Base-by-base conservation (phyloP, 2,797 vertebrate genomes). In the Xerus rutilus region DNA sequence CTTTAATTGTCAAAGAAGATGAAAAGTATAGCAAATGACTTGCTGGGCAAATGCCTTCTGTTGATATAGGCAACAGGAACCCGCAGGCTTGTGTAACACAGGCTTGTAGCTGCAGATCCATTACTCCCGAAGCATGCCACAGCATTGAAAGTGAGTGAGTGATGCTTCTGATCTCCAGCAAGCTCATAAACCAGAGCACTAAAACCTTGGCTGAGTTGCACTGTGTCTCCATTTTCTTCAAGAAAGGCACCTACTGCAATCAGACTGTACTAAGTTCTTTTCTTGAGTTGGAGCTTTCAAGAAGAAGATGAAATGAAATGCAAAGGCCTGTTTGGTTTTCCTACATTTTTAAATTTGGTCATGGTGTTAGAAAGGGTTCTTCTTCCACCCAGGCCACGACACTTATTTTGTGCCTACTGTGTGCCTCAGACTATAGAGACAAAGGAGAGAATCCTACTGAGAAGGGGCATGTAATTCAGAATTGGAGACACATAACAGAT, bases 1-100 rank as follows among this genome's bases (percentile, higher is more conserved):
- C 86, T 82, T 92, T 95, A 91, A 94, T 95, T 96, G 96, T 97
- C 91, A 93, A 95, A 77, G 86, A 93, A 94, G 94, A 94, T 81
- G 84, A 95, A 94, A 94, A 93, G 86, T 86, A 52, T 52, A 52
- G 72, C 82, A 89, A 69, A 62, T 43, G 76, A 15, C 57, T 89
- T 69, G 64, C 86, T 64, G 52, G 89, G 86, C 1, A 28, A 79
- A 92, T 92, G 81, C 65, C 52, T 91, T 64, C 43, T 85, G 72
- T 95, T 82, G 97, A 95, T 69, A 69, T 72, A 81, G 91, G 79
- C n/a, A 62, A n/a, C 73, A 87, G 96, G 91, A 92, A 45, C 86
- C 35, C 12, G 0, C 91, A 95, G 87, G 90, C 74, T 88, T 74
- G 87, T 32, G 69, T 93, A 90, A 62, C 0, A 2, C 0, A 4